Evolutionary conservation across 2,797 vertebrate species (phyloP), one percentile per base, ranked within the genome.

Genomic region (Chiropotes sagulatus): DNA sequence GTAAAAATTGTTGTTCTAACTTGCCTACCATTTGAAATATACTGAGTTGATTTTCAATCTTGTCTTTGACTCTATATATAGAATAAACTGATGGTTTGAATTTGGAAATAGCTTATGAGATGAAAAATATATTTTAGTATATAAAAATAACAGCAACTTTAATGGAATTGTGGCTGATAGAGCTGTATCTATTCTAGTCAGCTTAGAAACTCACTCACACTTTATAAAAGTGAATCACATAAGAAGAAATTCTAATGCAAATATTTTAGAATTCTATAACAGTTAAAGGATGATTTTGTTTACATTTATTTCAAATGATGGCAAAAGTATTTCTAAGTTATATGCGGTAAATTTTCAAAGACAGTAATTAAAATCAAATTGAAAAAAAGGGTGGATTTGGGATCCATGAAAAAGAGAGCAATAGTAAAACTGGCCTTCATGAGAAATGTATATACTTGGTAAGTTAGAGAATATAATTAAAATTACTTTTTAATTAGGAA

Each of bases 1-100:
- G 4, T 93, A 90, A 89, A 96, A 97, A 88, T 44, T 95, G 33
- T 33, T 90, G 33, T 91, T 92, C 33, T 94, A 95, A 98, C 14
- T 92, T 96, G 28, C 80, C 10, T 39, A 96, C 88, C 30, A 58
- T 89, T n/a, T 81, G 39, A 95, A 94, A 90, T 61, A 7, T 46
- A 84, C 36, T 94, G 79, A 90, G 6, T 85, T 92, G 54, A 90
- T 96, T 96, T 97, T 72, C 22, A 90, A 72, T 97, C 52, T 87
- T 96, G 4, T 76, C 14, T 54, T 97, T 91, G 91, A 2, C 58
- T 97, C 80, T 94, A 30, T 81, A 13, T 88, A 67, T 88, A 26
- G 73, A 88, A 93, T 87, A 93, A 96, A 86, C 30, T 96, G 72
- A 52, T 76, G 33, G 52, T 19, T 88, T 97, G 61, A 90, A 96